These are phyloP conservation scores for Volucella bombylans DNA, from an alignment of 2,888 invertebrate species.

Conservation along the genomic window DNA sequence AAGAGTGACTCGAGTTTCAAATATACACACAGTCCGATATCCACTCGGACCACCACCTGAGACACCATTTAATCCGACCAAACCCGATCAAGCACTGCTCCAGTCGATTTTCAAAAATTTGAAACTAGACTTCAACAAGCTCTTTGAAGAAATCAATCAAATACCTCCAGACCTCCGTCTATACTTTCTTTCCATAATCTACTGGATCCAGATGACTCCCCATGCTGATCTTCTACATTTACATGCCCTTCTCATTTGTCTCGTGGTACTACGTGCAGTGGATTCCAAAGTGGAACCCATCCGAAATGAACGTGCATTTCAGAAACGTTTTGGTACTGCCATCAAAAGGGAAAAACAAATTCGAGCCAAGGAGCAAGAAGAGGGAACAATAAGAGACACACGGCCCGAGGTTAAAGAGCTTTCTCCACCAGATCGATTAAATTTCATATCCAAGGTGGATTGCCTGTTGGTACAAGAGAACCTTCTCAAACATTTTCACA, in stretches of 20 bases:
- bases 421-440: conserved; percentile 77
- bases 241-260: conserved; percentile 79
- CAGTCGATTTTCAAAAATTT: conserved; percentile 76
- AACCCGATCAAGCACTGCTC: conserved; percentile 77
- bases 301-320: conserved; percentile 78
- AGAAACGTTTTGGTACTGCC: conserved; percentile 79
- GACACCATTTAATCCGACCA: conserved; percentile 75
- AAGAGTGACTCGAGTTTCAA: conserved; percentile 79
- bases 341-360: conserved; percentile 77
- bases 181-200: conserved; percentile 80
- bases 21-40: conserved; percentile 78
- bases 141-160: conserved; percentile 77
- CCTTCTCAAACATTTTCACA: conserved; percentile 80
- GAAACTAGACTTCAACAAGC: conserved; percentile 71
- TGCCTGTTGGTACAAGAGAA: conserved; percentile 79
- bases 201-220: conserved; percentile 80
- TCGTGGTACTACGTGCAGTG: conserved; percentile 79
- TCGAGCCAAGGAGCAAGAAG: conserved; percentile 77
- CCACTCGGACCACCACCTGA: conserved; percentile 73
- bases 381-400: conserved; percentile 74
- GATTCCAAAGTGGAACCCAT: conserved; percentile 80
- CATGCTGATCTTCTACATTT: conserved; percentile 79
- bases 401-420: conserved; percentile 75
- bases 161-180: conserved; percentile 79
- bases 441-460: conserved; percentile 79